Base-by-base conservation (phyloP, 1,140 invertebrate genomes). In the Aphaenogaster floridana region DNA sequence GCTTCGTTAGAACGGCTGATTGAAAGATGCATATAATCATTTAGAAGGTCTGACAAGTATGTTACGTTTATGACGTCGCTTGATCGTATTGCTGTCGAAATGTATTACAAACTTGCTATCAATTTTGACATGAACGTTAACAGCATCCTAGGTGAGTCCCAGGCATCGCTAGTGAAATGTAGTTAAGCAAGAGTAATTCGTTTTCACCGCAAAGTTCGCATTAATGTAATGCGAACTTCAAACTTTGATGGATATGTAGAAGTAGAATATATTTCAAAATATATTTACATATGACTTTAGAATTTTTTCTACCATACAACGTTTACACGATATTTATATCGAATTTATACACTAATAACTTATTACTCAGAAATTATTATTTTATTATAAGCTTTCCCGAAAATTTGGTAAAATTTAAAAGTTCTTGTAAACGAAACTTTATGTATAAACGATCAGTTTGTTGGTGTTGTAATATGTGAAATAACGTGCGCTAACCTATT, bases 101-200 rank as follows among this genome's bases (percentile, higher is more conserved):
- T 71, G 28, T 81, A 81, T 45, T 54, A 57, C n/a, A 71, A 57
- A 81, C 39, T 81, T 79, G 59, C 17, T 48, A 78, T 76, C 61
- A 77, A 77, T 77, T 77, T 77, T 28, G 52, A 76, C 52, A 42
- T 64, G 42, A 78, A 64, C 42, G 42, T 64, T 77, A 77, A 77
- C 54, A 28, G n/a, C 45, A 34, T 15, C 69, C 66, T 28, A 42
- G 15, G 21, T 63, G 57, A 64, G 15, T 64, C 9, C 42, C 42
- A 64, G 45, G 17, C 42, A 42, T 78, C 76, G 42, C 72, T 39
- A 28, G 57, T 34, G 21, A 78, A 64, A 78, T 11, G 34, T 36
- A 79, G 45, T 79, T 79, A 66, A 79, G 57, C 76, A 45, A 61
- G 42, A 64, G 77, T 66, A 79, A 66, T 79, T 66, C 59, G 45